Percentiles rank a stretch among this genome's conserved stretches.
phyloP scores from a whole-genome alignment of 1,140 invertebrate genomes.

The Eulimnadia texana region DNA sequence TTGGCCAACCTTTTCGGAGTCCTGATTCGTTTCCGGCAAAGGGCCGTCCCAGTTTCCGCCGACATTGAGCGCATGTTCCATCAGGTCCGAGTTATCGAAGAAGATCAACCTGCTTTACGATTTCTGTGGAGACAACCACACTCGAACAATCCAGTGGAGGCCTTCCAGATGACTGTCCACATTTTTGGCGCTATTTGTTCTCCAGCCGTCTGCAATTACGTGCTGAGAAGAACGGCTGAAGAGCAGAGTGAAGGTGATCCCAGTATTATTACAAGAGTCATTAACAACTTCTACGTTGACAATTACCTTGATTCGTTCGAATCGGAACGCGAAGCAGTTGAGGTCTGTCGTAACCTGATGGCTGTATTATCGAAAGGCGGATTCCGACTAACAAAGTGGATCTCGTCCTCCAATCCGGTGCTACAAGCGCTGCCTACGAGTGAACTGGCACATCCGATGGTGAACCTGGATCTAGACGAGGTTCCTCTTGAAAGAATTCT shows the following conservation, averaged over 20 bases:
- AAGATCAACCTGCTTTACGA: neutral
- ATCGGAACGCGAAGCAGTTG: conserved; percentile 9
- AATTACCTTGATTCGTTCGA: conserved; percentile 10
- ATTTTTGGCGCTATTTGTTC: conserved; percentile 7
- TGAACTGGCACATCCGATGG: neutral
- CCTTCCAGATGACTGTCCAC: neutral
- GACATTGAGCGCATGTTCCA: conserved; percentile 19
- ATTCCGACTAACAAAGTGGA: conserved; percentile 1
- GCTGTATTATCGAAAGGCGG: neutral
- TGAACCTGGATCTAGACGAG: neutral
- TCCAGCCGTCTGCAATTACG: neutral
- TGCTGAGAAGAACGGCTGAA: neutral
- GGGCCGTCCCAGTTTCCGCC: conserved; percentile 2
- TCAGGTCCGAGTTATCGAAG: neutral
- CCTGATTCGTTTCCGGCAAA: conserved; percentile 7
- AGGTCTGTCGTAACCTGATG: neutral
- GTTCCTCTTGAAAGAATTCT: neutral
- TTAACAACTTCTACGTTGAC: conserved; percentile 17
- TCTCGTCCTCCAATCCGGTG: neutral
- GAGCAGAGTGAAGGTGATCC: neutral
- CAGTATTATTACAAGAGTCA: neutral
- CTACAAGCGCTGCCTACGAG: neutral
- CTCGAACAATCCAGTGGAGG: neutral
- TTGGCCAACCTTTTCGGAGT: conserved; percentile 2
- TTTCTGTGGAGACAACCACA: conserved; percentile 1